phyloP scores from a whole-genome alignment of 1,140 invertebrate species.

The Parapsyche elsis region DNA sequence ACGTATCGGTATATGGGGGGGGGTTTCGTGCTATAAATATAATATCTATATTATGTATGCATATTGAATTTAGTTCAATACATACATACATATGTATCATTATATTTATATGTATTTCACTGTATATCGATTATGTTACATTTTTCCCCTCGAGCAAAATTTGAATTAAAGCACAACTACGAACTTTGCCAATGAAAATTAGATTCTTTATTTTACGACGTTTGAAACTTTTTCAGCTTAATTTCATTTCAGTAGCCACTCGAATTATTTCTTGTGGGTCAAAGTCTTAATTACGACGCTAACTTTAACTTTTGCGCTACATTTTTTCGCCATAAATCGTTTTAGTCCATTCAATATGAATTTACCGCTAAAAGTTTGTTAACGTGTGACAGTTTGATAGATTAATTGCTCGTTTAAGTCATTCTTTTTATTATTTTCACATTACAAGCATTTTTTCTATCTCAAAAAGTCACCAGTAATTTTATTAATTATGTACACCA shows the following conservation, averaged over 20 bases:
- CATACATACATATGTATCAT: no score
- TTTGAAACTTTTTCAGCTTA: background rate
- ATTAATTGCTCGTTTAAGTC: background rate
- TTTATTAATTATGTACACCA: no score
- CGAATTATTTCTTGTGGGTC: background rate
- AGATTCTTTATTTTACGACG: background rate
- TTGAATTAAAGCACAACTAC: background rate
- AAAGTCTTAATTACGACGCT: background rate
- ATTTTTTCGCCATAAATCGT: background rate
- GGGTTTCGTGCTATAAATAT: background rate
- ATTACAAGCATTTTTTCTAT: background rate
- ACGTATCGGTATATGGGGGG: background rate
- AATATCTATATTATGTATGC: background rate
- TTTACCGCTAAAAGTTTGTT: background rate
- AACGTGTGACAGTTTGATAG: slow-evolving; percentile 16
- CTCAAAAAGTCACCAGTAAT: no score
- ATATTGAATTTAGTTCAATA: no score
- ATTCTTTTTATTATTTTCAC: background rate
- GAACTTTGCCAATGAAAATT: slow-evolving; percentile 17
- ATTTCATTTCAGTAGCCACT: background rate
- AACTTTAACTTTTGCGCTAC: background rate
- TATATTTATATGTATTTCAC: no score
- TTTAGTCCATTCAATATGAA: background rate
- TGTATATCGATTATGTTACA: no score
- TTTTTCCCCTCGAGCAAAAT: background rate